These are phyloP conservation scores for Trichomycterus rosablanca DNA, from an alignment of 2,113 vertebrate species.

Conservation along the genomic window DNA sequence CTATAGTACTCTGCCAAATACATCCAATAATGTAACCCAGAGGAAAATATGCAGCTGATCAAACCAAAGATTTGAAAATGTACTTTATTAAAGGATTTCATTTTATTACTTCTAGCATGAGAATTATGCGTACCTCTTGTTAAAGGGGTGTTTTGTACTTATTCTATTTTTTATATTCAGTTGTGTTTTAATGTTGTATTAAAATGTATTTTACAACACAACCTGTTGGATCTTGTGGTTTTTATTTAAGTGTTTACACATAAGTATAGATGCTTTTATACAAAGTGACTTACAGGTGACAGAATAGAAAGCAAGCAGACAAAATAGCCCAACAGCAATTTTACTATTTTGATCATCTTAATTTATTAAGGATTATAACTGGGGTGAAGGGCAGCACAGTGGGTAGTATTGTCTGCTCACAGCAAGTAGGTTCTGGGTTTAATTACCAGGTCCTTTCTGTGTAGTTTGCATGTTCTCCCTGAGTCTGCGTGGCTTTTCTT, in stretches of 20 bases:
- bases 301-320: neutral
- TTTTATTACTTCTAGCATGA: conserved; percentile 41
- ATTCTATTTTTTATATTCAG: conserved; percentile 77
- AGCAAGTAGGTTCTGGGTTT: too few species aligned
- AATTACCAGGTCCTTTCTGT: too few species aligned
- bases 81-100: conserved; percentile 63
- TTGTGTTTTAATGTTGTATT: conserved; percentile 55
- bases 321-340: neutral
- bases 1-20: too few species aligned
- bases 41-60: conserved; percentile 52
- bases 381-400: too few species aligned
- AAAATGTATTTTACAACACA: conserved; percentile 65
- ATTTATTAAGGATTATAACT: too few species aligned
- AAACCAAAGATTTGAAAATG: conserved; percentile 69
- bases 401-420: too few species aligned
- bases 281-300: neutral
- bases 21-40: neutral
- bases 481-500: too few species aligned
- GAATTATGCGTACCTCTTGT: conserved; percentile 38
- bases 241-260: neutral
- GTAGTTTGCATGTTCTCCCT: too few species aligned
- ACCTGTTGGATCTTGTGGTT: conserved; percentile 6
- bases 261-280: neutral
- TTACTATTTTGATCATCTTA: too few species aligned
- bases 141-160: conserved; percentile 60